A percentile compares a stretch with the other conserved stretches of the same genome.
These are phyloP conservation scores for Propithecus perrieri DNA, from an alignment of 2,797 vertebrate genomes.

Conservation along the genomic window DNA sequence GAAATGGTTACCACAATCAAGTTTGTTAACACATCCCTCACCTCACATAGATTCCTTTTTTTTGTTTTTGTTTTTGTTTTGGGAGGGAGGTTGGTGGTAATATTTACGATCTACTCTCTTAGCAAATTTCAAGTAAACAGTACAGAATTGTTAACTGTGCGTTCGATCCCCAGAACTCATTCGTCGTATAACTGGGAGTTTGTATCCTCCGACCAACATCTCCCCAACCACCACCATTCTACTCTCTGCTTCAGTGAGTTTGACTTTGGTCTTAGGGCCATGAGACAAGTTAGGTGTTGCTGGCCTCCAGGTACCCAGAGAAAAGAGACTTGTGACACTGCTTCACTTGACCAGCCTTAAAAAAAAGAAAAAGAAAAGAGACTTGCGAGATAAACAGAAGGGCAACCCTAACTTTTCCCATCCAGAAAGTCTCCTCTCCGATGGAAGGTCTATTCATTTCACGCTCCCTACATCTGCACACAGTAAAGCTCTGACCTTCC, in stretches of 20 bases:
- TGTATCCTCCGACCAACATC: not conserved
- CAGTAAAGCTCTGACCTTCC: not conserved
- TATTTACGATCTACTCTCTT: not conserved
- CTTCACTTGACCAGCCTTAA: too few relatives aligned
- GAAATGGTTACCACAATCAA: not conserved
- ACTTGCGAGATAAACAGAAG: not conserved
- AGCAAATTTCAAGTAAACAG: not conserved
- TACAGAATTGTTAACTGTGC: not conserved
- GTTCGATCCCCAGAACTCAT: not conserved
- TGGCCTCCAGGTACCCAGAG: not conserved
- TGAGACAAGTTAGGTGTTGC: too few relatives aligned
- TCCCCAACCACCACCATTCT: not conserved
- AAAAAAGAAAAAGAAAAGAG: not conserved
- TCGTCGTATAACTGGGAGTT: not conserved
- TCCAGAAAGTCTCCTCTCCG: not conserved
- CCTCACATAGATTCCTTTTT: not conserved
- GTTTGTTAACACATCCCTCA: not conserved
- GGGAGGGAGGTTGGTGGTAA: too few relatives aligned
- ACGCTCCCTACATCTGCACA: not conserved
- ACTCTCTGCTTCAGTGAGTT: not conserved
- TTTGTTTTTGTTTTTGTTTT: not conserved
- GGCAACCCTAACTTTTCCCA: not conserved
- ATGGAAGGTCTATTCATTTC: accelerated
- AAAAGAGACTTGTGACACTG: not conserved
- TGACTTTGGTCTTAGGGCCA: accelerated